Percentiles rank a stretch among this genome's conserved stretches.
phyloP scores from a whole-genome alignment of 2,888 invertebrate genomes.

The Lasioglossum pauxillum region DNA sequence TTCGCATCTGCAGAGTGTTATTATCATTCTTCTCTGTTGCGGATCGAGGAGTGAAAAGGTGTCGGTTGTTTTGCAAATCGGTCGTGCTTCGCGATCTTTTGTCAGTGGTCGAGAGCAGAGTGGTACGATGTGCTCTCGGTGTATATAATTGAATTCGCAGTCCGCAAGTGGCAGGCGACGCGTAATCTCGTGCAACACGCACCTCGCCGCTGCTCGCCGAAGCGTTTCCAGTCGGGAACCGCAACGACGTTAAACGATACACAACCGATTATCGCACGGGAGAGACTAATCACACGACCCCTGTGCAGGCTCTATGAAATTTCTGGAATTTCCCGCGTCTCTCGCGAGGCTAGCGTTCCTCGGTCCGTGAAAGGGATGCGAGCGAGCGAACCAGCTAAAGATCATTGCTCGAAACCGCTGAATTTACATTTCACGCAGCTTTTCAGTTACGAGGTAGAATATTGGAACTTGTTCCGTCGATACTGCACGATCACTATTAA shows the following conservation, averaged over 20 bases:
- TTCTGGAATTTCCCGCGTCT: slow-evolving; percentile 10
- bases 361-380: not conserved
- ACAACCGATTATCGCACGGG: slow-evolving; percentile 35
- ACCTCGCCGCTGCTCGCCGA: slow-evolving; percentile 19
- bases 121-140: slow-evolving; percentile 51
- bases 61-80: slow-evolving; percentile 46
- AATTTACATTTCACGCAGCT: not conserved
- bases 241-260: slow-evolving; percentile 37
- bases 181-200: slow-evolving; percentile 57
- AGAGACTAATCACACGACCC: slow-evolving; percentile 31
- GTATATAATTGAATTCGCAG: slow-evolving; percentile 65
- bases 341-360: not conserved
- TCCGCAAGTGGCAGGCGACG: slow-evolving; percentile 55
- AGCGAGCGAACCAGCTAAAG: not conserved
- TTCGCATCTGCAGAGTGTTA: not conserved
- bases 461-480: not conserved
- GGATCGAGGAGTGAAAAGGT: slow-evolving; percentile 36
- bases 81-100: slow-evolving; percentile 33
- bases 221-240: slow-evolving; percentile 17
- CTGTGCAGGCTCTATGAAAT: slow-evolving; percentile 28
- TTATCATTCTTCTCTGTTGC: too few species aligned
- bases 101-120: slow-evolving; percentile 26
- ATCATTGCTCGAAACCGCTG: not conserved
- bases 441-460: not conserved
- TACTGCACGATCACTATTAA: not conserved